Conservation (phyloP, 2,113 vertebrate genomes). For the Nibea albiflora region DNA sequence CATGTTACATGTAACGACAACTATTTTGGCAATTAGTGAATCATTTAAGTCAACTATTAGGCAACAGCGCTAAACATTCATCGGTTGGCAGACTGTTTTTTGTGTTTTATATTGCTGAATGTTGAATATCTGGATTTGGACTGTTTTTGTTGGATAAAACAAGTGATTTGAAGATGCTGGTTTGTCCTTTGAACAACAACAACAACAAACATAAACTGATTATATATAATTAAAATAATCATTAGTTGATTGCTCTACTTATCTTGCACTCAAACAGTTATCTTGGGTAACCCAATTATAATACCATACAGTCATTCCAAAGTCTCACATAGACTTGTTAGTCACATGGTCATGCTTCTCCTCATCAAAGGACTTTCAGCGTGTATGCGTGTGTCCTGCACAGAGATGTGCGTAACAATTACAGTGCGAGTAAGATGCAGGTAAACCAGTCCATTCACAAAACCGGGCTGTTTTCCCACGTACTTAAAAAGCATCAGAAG, state of each 20-base stretch:
- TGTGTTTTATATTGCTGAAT: background rate
- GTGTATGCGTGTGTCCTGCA: background rate
- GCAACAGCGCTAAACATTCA: background rate
- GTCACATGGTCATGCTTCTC: background rate
- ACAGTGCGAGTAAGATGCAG: conserved; percentile 1
- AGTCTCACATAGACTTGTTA: background rate
- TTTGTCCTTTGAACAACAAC: too few relatives aligned
- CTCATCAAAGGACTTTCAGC: background rate
- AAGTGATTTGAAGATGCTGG: background rate
- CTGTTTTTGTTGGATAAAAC: background rate
- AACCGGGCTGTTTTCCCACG: background rate
- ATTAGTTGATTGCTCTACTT: too few relatives aligned
- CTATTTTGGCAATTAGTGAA: background rate
- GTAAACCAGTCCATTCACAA: conserved; percentile 14
- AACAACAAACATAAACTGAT: background rate
- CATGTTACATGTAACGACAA: background rate
- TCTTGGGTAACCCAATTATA: background rate
- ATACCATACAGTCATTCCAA: background rate
- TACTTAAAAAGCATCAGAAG: background rate
- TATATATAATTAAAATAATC: background rate
- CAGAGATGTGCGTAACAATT: conserved; percentile 9
- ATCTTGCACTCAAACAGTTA: background rate
- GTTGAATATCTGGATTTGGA: background rate
- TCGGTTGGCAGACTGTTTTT: background rate
- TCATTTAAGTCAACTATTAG: background rate